phyloP scores from a whole-genome alignment of 2,797 vertebrate species.

The Spinus olivaceus region DNA sequence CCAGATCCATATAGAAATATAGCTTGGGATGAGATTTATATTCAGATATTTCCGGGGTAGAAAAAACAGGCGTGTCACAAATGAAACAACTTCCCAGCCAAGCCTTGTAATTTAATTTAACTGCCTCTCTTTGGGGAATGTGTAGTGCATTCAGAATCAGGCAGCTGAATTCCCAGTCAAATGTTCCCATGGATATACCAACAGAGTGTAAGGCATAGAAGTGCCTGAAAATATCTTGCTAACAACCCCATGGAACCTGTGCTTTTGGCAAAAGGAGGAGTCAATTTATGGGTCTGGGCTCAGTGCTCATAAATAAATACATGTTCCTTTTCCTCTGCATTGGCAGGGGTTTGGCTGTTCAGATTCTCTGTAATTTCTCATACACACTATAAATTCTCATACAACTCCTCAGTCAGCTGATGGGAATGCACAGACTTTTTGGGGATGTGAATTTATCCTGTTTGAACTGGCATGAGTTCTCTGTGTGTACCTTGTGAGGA shows the following conservation, averaged over 20 bases:
- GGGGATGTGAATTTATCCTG: background rate
- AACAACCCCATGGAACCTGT: background rate
- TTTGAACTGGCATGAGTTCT: background rate
- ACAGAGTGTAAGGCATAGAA: background rate
- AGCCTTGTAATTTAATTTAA: background rate
- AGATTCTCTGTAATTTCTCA: background rate
- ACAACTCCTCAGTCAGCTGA: background rate
- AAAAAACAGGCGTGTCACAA: background rate
- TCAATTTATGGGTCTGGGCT: slow-evolving; percentile 13
- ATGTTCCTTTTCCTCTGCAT: background rate
- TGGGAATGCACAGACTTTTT: background rate
- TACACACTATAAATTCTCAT: background rate
- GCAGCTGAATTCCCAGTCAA: background rate
- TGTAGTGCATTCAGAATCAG: background rate
- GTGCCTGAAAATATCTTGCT: background rate
- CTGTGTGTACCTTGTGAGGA: background rate
- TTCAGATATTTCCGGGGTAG: background rate
- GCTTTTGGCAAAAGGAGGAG: slow-evolving; percentile 5
- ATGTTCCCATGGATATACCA: background rate
- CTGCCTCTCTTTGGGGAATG: background rate
- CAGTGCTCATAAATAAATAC: background rate
- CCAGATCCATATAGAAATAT: background rate
- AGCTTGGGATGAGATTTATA: background rate
- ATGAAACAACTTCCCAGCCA: background rate
- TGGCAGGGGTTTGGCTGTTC: background rate